These are phyloP conservation scores for Mallotus villosus DNA, from an alignment of 2,797 vertebrate species.

Conservation along the genomic window DNA sequence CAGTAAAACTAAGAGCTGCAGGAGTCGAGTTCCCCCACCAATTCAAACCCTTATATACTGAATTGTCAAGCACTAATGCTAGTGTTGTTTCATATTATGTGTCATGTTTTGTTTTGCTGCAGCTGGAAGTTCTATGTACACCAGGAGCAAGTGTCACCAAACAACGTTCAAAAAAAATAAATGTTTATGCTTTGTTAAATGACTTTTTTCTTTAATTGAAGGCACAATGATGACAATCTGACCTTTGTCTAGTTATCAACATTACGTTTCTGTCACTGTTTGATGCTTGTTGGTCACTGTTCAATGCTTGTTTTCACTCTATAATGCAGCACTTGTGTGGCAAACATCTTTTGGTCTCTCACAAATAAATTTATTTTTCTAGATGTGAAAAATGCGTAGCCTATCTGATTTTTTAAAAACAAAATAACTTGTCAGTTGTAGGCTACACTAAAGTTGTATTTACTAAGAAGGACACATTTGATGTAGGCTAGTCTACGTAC, in stretches of 20 bases:
- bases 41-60: too few relatives aligned
- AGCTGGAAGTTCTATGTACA: too few relatives aligned
- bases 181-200: too few relatives aligned
- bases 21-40: too few relatives aligned
- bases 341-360: conserved; percentile 5
- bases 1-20: too few relatives aligned
- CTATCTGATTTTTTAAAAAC: neutral
- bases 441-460: neutral
- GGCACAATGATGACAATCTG: neutral
- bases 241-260: neutral
- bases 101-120: too few relatives aligned
- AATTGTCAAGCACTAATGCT: too few relatives aligned
- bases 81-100: too few relatives aligned
- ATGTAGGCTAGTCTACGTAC: too few relatives aligned
- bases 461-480: too few relatives aligned
- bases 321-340: neutral
- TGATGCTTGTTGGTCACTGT: neutral
- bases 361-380: conserved; percentile 45
- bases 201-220: neutral
- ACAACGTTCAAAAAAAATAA: too few relatives aligned
- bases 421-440: neutral
- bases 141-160: too few relatives aligned
- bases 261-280: neutral
- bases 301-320: neutral
- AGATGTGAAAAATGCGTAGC: neutral